Evolutionary conservation across 2,888 invertebrate species (phyloP), one percentile per base, ranked within the genome.

Genomic region (Micoletzkya japonica): DNA sequence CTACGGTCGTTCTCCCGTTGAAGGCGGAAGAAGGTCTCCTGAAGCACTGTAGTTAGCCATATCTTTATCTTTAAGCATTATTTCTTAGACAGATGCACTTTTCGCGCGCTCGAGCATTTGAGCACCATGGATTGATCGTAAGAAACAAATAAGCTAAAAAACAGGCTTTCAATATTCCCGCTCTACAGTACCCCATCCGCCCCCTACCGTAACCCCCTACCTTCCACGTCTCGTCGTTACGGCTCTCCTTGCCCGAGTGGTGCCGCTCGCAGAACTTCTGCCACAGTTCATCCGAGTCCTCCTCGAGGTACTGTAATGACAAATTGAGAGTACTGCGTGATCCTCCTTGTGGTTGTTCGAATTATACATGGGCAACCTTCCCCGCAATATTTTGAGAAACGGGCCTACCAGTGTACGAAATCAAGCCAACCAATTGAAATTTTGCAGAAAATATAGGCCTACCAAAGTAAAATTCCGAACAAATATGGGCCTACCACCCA

Each of bases 231-330:
- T 95, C 95, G 90, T 92, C 89, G 85, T 94, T 94, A 76, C 91
- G 90, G 0, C 92, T 90, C 67, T 72, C 70, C 7, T 75, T 90
- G 34, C 89, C 90, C 37, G 91, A 89, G 86, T 93, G 95, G 76
- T 91, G 90, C 75, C 90, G 90, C 81, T 90, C 90, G 80, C 93
- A 93, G 87, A 93, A 93, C 69, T 89, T 89, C 85, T 92, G 89
- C 96, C 96, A 97, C 7, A 95, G 88, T 56, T 90, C 90, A 86
- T 94, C 93, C 0, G 93, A 92, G 77, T 95, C 95, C 71, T 93
- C 94, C 85, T 94, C 90, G 39, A 96, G 88, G 86, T 95, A 93
- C 87, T 88, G 77, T 70, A 79, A 61, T 49, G 6, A 49, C n/a
- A n/a, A n/a, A n/a, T n/a, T n/a, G n/a, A n/a, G n/a, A n/a, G n/a